Base-by-base conservation (phyloP, 2,888 invertebrate species). In the Papilio gigon region DNA sequence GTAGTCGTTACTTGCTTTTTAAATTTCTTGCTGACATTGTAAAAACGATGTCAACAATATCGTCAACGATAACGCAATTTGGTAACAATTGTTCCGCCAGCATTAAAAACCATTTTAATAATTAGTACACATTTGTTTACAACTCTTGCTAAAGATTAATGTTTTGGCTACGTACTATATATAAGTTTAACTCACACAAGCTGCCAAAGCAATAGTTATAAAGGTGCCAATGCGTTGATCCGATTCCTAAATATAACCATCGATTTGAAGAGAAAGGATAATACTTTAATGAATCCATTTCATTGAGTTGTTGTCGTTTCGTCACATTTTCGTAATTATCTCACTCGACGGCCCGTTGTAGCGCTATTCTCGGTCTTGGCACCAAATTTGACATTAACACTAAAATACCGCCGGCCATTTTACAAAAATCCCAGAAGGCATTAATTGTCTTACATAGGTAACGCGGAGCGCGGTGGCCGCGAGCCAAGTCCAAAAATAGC, bases 401-500 rank as follows among this genome's bases (percentile, higher is more conserved):
- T 70, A 69, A 70, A 71, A 74, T 71, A 73, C 63, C 68, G 65
- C 70, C 67, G 64, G 60, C 47, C 40, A 22, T 67, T 67, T 68
- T 58, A 56, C 64, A 63, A 50, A 62, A 71, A 65, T 67, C 70
- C 66, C 74, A 76, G 76, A 81, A 68, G 62, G 72, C 70, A 71
- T 74, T 77, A 76, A 77, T 78, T 74, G 74, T 84, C 86, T 84
- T 81, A 85, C 88, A 87, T 86, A 85, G 87, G 84, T 85, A 85
- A 83, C 75, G 76, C 71, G 40, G 77, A 73, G 78, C 75, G 79
- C 80, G 71, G 77, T 90, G 89, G 90, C 85, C 73, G 68, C 65
- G 70, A 76, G 90, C 90, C 90, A 90, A 87, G 61, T 82, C 81
- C 82, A 72, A 79, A 88, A 90, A 88, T 90, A 89, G 87, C 78